These are phyloP conservation scores for Lumbricus terrestris DNA, from an alignment of 2,888 invertebrate species.

Conservation along the genomic window DNA sequence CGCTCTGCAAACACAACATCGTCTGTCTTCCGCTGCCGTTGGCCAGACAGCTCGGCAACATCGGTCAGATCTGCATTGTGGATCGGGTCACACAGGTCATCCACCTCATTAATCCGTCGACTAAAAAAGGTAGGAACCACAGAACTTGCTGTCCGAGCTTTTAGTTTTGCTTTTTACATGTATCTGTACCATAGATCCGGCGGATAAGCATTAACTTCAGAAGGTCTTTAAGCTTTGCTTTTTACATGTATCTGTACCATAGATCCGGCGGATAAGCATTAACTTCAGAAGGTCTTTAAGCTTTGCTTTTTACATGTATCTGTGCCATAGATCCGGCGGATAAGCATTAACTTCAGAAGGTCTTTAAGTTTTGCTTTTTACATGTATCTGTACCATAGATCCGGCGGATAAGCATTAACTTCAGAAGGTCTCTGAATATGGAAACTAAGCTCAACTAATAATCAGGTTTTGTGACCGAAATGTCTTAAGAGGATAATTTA, in stretches of 20 bases:
- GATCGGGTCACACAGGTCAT: slow-evolving; percentile 83
- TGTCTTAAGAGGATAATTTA: background rate
- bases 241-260: too few species aligned
- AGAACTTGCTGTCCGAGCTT: background rate
- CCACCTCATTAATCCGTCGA: slow-evolving; percentile 84
- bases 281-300: background rate
- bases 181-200: background rate
- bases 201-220: background rate
- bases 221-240: background rate
- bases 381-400: too few species aligned
- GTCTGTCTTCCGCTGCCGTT: slow-evolving; percentile 85
- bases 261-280: background rate
- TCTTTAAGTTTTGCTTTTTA: background rate
- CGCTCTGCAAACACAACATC: slow-evolving; percentile 79
- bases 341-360: background rate
- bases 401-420: background rate
- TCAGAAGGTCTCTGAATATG: background rate
- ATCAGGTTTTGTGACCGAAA: background rate
- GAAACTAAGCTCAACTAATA: background rate
- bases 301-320: background rate
- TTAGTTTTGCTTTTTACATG: background rate
- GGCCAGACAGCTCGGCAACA: slow-evolving; percentile 81
- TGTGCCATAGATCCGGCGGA: background rate
- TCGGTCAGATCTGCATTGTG: slow-evolving; percentile 83
- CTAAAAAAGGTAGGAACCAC: slow-evolving; percentile 52